phyloP scores from a whole-genome alignment of 2,113 vertebrate genomes.

The Sporophila hypoxantha region DNA sequence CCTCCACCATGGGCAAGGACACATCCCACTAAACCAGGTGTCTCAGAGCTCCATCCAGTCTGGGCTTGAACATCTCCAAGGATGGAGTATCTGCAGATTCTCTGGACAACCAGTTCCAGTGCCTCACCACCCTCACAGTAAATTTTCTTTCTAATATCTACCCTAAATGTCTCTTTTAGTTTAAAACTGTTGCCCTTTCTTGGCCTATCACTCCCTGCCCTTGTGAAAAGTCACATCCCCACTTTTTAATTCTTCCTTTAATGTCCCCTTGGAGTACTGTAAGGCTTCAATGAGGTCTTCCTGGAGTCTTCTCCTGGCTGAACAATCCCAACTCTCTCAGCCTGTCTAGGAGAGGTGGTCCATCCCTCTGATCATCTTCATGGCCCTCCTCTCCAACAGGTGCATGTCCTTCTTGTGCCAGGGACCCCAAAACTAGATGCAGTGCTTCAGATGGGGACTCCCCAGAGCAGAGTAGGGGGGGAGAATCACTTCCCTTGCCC shows the following conservation, averaged over 20 bases:
- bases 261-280: not conserved
- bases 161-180: not conserved
- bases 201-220: not conserved
- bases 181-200: not conserved
- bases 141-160: not conserved
- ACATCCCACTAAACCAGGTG: not conserved
- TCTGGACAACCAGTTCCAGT: not conserved
- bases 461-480: not conserved
- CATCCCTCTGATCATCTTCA: not conserved
- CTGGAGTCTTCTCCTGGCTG: not conserved
- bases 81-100: not conserved
- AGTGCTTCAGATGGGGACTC: not conserved
- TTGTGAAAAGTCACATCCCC: not conserved
- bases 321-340: not conserved
- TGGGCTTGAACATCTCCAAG: not conserved
- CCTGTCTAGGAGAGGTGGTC: not conserved
- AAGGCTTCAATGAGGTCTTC: not conserved
- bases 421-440: not conserved
- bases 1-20: no score
- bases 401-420: not conserved
- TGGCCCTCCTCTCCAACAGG: not conserved
- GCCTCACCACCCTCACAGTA: not conserved
- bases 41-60: not conserved
- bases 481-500: not conserved
- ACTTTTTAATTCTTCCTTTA: not conserved